Conservation (phyloP, 2,113 vertebrate species). For the Periophthalmus modestus region DNA sequence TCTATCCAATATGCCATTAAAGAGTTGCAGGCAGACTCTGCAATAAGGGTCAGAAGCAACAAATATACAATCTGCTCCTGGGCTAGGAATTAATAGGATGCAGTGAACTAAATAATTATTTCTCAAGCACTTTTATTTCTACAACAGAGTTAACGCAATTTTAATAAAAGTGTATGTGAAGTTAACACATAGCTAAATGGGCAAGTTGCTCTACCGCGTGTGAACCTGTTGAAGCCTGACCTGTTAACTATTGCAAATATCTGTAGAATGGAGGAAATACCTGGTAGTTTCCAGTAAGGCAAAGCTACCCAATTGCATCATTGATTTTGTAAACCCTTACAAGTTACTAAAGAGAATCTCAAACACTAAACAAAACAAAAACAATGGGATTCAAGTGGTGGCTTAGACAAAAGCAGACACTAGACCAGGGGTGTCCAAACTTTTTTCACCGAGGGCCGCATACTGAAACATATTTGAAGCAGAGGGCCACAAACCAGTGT, state of each 20-base stretch:
- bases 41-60: too few species aligned
- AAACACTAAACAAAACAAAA: background rate
- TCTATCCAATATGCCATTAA: too few species aligned
- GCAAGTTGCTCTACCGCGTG: slow-evolving; percentile 34
- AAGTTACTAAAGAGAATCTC: background rate
- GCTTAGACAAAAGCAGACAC: background rate
- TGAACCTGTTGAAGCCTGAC: slow-evolving; percentile 47
- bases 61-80: too few species aligned
- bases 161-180: background rate
- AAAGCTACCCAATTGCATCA: background rate
- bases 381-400: background rate
- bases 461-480: too few species aligned
- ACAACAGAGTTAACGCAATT: background rate
- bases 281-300: slow-evolving; percentile 16
- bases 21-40: too few species aligned
- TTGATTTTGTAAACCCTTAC: background rate
- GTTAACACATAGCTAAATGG: background rate
- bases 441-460: too few species aligned
- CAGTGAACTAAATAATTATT: background rate
- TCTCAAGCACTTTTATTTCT: background rate
- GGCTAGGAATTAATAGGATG: background rate
- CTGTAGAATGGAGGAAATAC: slow-evolving; percentile 48
- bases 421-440: too few species aligned
- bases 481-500: too few species aligned
- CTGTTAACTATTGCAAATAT: slow-evolving; percentile 44